A percentile compares a stretch with the other conserved stretches of the same genome.
Evolutionary conservation across 2,113 vertebrate species (phyloP).

Genomic region (Chloropsis hardwickii): DNA sequence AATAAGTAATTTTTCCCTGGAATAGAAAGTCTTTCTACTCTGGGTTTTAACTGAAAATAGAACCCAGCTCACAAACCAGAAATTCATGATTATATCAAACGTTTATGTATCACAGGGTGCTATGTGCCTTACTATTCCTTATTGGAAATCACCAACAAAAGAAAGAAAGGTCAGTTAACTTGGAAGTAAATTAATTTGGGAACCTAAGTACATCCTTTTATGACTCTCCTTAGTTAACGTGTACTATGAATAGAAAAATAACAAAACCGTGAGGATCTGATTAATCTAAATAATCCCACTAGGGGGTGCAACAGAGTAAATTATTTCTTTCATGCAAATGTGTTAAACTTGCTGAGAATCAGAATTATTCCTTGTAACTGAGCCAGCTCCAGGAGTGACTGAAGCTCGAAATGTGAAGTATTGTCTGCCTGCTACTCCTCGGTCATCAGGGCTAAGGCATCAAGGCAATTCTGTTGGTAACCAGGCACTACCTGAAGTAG

Average conservation of each 20-base stretch:
- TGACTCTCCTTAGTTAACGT: not conserved
- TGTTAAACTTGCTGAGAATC: conserved; percentile 47
- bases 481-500: not conserved
- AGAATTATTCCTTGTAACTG: conserved; percentile 43
- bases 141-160: not conserved
- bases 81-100: not conserved
- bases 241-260: not conserved
- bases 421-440: conserved; percentile 16
- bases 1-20: conserved; percentile 12
- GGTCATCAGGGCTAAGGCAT: conserved; percentile 16
- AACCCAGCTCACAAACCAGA: not conserved
- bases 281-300: conserved; percentile 55
- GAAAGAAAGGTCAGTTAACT: not conserved
- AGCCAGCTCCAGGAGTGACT: conserved; percentile 43
- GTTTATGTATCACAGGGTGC: not conserved
- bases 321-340: conserved; percentile 56
- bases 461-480: conserved; percentile 5
- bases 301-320: conserved; percentile 73
- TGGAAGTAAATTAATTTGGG: conserved; percentile 12
- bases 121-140: not conserved
- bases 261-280: not conserved
- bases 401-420: conserved; percentile 33
- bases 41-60: not conserved
- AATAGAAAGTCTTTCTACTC: not conserved
- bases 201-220: not conserved